Base-by-base conservation (phyloP, 2,797 vertebrate species). In the Scleropages formosus region DNA sequence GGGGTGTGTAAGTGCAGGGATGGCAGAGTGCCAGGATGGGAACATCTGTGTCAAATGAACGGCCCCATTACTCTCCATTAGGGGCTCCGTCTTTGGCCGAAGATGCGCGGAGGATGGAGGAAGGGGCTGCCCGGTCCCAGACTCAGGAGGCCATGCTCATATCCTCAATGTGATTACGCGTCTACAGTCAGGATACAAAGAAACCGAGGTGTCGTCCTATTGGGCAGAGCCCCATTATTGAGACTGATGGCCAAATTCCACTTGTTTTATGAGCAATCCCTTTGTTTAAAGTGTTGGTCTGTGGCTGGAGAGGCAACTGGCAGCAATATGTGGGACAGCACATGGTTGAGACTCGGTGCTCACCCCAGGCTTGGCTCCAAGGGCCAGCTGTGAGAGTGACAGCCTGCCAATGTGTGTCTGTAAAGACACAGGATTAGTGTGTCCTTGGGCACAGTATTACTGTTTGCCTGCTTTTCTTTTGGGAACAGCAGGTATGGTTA, bases 201-300 rank as follows among this genome's bases (percentile, higher is more conserved):
- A 51, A 69, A 26, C 18, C 18, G 11, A 69, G 49, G 4, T 20
- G 15, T 66, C 27, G 6, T 46, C 66, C 49, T 49, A 49, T 22
- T 49, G 15, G 15, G 56, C 44, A 82, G 75, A 66, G 18, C n/a
- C 51, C 39, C 75, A 78, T 82, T 84, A 86, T 85, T 85, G 81
- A 84, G 82, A 86, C 81, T 83, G 84, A 82, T 85, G 79, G 81
- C 76, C 63, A 78, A 82, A 83, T 85, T 84, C 83, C 22, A 60
- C 26, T 24, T 56, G 66, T 73, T 78, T 76, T 80, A 80, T 76
- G 58, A 77, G 72, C 46, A 72, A 68, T 81, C 69, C 47, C 77
- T 82, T 81, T 84, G 58, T 39, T 75, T 58, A 47, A 73, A 66
- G 61, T 20, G 26, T 63, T 64, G 47, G 80, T 76, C 72, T 76